Percentiles rank a stretch among this genome's conserved stretches.
These are phyloP conservation scores for Coenonympha glycerion DNA, from an alignment of 2,888 invertebrate genomes.

Conservation along the genomic window DNA sequence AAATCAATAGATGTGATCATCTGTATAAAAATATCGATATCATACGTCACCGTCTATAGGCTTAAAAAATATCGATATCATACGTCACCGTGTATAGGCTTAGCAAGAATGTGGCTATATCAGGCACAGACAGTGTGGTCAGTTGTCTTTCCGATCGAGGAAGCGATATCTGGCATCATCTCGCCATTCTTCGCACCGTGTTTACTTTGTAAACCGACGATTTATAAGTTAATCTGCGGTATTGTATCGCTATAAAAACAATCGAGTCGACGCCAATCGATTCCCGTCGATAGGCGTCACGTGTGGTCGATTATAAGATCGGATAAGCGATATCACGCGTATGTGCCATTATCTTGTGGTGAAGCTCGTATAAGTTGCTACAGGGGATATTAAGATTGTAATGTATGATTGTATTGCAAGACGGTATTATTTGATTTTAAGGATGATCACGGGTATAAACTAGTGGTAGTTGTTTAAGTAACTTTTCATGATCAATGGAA, in stretches of 20 bases:
- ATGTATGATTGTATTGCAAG: background rate
- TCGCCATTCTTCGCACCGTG: constrained; percentile 25
- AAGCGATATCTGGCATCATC: constrained; percentile 21
- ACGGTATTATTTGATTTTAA: too few relatives aligned
- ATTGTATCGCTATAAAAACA: constrained; percentile 24
- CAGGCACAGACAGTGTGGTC: too few relatives aligned
- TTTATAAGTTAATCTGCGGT: constrained; percentile 26
- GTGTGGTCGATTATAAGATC: constrained; percentile 39
- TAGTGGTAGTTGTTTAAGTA: too few relatives aligned
- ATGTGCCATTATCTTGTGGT: constrained; percentile 33
- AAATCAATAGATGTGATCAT: background rate
- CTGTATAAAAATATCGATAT: background rate
- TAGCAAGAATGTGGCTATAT: too few relatives aligned
- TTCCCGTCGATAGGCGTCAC: constrained; percentile 35
- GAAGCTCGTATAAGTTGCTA: constrained; percentile 9
- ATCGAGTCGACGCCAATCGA: constrained; percentile 29
- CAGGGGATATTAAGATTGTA: background rate
- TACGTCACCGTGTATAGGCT: background rate
- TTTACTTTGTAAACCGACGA: constrained; percentile 26
- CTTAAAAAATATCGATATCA: background rate
- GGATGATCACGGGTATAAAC: too few relatives aligned
- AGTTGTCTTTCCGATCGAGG: constrained; percentile 14
- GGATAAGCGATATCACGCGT: constrained; percentile 35
- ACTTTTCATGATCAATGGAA: too few relatives aligned
- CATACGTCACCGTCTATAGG: background rate